phyloP scores from a whole-genome alignment of 2,113 vertebrate species.

The Forbesichthys papilliferus region DNA sequence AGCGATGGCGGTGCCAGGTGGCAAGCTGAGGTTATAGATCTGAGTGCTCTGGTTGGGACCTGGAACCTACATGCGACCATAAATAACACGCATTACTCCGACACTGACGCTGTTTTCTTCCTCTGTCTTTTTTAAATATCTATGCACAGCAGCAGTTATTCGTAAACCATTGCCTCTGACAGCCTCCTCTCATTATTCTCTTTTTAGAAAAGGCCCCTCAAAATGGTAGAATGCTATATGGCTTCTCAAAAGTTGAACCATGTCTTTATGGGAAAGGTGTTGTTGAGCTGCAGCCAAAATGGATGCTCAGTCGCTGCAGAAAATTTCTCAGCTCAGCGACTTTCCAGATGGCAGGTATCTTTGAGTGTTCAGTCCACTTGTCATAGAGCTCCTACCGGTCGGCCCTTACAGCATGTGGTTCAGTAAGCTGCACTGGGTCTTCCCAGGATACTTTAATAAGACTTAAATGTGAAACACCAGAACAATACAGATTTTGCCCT shows the following conservation, averaged over 20 bases:
- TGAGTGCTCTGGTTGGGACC: no score
- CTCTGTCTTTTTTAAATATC: background rate
- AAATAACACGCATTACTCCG: background rate
- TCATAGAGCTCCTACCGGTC: slow-evolving; percentile 43
- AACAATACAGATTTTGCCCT: slow-evolving; percentile 36
- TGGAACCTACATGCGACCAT: background rate
- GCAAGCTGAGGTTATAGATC: no score
- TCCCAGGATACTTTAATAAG: slow-evolving; percentile 49
- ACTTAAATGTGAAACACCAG: slow-evolving; percentile 60
- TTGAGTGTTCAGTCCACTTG: slow-evolving; percentile 51
- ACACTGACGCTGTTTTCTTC: background rate
- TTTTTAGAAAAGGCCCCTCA: background rate
- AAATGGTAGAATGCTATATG: background rate
- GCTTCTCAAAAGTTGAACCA: background rate
- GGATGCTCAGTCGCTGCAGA: slow-evolving; percentile 40
- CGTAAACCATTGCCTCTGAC: background rate
- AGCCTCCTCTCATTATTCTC: background rate
- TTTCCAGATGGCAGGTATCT: slow-evolving; percentile 66
- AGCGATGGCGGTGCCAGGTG: no score
- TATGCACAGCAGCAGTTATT: background rate
- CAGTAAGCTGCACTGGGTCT: slow-evolving; percentile 23
- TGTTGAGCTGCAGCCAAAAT: slow-evolving; percentile 36
- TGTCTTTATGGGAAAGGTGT: slow-evolving; percentile 23
- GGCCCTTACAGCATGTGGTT: slow-evolving; percentile 23
- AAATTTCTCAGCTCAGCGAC: slow-evolving; percentile 57